Evolutionary conservation across 2,888 invertebrate species (phyloP).

Genomic region (Vesta saturnalis): DNA sequence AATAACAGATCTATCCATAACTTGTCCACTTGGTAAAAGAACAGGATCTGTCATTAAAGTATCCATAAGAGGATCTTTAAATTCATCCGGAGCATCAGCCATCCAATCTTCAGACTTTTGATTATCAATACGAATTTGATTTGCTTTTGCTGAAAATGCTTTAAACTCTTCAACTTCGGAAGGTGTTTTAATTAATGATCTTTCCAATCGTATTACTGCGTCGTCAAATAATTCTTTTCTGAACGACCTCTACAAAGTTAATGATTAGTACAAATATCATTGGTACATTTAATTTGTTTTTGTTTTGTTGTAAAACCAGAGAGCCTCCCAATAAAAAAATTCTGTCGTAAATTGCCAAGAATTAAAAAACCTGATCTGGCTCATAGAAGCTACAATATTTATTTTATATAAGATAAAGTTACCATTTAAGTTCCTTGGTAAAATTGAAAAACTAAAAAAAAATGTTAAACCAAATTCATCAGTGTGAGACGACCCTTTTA

Average conservation of each 20-base stretch:
- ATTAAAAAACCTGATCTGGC: no score
- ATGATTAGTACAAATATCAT: constrained; percentile 40
- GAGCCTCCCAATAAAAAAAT: no score
- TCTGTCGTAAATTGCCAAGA: no score
- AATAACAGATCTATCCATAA: constrained; percentile 95
- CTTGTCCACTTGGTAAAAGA: constrained; percentile 83
- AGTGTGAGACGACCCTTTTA: no score
- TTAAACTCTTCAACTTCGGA: constrained; percentile 88
- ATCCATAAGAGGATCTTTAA: constrained; percentile 96
- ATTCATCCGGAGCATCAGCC: constrained; percentile 96
- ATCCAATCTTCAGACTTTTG: constrained; percentile 91
- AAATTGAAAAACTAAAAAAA: no score
- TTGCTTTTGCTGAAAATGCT: constrained; percentile 78
- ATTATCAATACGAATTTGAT: constrained; percentile 82
- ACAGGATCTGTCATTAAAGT: constrained; percentile 98
- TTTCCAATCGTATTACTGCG: constrained; percentile 84
- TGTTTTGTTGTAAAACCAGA: not conserved
- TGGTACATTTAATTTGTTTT: not conserved
- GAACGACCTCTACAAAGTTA: constrained; percentile 84
- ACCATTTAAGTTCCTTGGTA: no score
- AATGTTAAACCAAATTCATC: no score
- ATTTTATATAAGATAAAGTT: no score
- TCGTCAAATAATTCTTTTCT: constrained; percentile 92
- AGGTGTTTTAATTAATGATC: constrained; percentile 84
- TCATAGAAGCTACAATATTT: no score